phyloP scores from a whole-genome alignment of 2,888 invertebrate species.

The Cremastobaeus sp. region DNA sequence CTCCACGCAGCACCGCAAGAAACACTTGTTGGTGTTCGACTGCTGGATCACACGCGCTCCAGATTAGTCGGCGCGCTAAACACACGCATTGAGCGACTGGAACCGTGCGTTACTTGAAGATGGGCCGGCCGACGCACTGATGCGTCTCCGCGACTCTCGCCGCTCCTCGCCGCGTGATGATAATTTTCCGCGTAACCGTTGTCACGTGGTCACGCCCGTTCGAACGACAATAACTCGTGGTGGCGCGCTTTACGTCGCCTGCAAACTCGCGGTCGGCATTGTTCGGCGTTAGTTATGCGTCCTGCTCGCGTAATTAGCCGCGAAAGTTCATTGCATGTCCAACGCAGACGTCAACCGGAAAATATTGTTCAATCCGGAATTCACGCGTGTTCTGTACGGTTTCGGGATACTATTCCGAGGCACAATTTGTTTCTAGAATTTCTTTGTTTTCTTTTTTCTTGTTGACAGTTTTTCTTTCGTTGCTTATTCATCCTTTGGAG shows the following conservation, averaged over 20 bases:
- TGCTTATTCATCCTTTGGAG: too few species aligned
- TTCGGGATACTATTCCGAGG: too few species aligned
- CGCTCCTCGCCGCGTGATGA: too few species aligned
- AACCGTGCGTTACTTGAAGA: conserved; percentile 35
- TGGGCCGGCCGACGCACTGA: conserved; percentile 33
- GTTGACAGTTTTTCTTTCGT: too few species aligned
- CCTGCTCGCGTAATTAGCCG: conserved; percentile 36
- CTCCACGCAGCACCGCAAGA: conserved; percentile 26
- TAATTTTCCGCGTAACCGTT: conserved; percentile 52
- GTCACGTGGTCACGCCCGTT: conserved; percentile 57
- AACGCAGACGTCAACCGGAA: conserved; percentile 13
- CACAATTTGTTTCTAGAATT: too few species aligned
- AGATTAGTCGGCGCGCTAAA: conserved; percentile 34
- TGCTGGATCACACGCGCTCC: conserved; percentile 24
- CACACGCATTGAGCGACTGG: conserved; percentile 21
- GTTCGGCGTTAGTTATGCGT: conserved; percentile 41
- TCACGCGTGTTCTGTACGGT: too few species aligned
- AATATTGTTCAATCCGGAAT: conserved; percentile 16
- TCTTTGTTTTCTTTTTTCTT: too few species aligned
- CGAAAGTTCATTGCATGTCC: conserved; percentile 43
- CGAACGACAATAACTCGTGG: conserved; percentile 50
- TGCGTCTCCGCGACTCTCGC: too few species aligned
- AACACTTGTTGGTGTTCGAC: conserved; percentile 58
- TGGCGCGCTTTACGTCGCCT: conserved; percentile 39
- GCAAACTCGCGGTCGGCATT: conserved; percentile 37